Conservation (phyloP, 2,797 vertebrate species). For the Alauda arvensis region DNA sequence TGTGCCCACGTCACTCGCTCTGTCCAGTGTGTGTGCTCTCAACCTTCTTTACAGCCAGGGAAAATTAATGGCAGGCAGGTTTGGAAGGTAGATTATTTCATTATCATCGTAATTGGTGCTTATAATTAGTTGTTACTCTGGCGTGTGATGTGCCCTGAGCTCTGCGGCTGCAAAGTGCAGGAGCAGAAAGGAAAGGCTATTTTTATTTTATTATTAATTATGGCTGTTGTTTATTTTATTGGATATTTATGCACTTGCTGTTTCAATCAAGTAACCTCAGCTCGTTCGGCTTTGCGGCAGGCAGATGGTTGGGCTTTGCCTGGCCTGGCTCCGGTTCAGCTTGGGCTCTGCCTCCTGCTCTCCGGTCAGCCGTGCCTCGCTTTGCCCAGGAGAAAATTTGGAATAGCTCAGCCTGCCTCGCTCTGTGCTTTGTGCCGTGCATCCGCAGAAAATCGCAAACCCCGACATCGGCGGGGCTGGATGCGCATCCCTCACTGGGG, state of each 20-base stretch:
- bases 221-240: conserved; percentile 21
- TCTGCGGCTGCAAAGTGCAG: neutral
- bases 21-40: neutral
- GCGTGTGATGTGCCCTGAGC: conserved; percentile 30
- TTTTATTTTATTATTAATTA: conserved; percentile 26
- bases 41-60: neutral
- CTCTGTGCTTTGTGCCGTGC: neutral
- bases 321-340: conserved; percentile 6
- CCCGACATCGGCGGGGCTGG: neutral
- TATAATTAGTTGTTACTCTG: conserved; percentile 51
- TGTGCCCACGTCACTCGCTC: rapidly evolving
- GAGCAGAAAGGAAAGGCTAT: conserved; percentile 20
- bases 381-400: neutral
- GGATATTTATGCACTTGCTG: conserved; percentile 5
- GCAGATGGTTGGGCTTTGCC: neutral
- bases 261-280: conserved; percentile 11
- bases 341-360: neutral
- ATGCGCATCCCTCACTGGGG: neutral
- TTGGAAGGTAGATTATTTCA: conserved; percentile 47
- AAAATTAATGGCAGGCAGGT: conserved; percentile 24
- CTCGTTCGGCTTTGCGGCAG: neutral
- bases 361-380: neutral
- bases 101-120: conserved; percentile 47
- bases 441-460: neutral
- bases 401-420: neutral